These are phyloP conservation scores for Eurois occulta DNA, from an alignment of 2,888 invertebrate genomes.

Conservation along the genomic window DNA sequence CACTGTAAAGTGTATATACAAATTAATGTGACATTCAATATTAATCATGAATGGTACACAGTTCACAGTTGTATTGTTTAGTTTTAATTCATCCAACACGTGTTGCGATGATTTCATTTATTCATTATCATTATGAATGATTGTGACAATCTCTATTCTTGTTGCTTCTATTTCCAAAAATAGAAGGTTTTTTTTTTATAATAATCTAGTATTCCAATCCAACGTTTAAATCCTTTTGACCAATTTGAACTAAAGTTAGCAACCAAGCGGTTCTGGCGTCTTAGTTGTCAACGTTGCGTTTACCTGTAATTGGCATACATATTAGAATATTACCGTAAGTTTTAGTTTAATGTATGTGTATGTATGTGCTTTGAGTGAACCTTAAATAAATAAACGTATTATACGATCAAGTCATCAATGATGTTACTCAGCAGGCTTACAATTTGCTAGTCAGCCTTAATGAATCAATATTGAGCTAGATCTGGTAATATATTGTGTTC, in stretches of 20 bases:
- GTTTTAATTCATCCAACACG: conserved; percentile 38
- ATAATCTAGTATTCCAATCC: background rate
- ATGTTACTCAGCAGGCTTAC: background rate
- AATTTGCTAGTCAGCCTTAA: background rate
- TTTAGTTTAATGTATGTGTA: too few species aligned
- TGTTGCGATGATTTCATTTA: conserved; percentile 52
- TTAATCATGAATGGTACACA: background rate
- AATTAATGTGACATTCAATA: conserved; percentile 18
- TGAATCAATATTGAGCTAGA: background rate
- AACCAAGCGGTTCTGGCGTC: too few species aligned
- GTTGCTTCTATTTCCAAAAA: conserved; percentile 2
- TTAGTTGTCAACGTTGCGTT: too few species aligned
- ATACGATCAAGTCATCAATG: background rate
- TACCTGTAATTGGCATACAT: too few species aligned
- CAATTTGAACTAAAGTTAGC: too few species aligned
- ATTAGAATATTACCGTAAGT: too few species aligned
- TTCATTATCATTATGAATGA: conserved; percentile 34
- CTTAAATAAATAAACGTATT: too few species aligned
- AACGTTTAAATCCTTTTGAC: background rate
- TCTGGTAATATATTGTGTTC: background rate
- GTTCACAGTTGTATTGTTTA: background rate
- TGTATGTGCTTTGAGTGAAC: too few species aligned
- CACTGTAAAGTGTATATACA: conserved; percentile 3
- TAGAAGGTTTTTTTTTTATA: conserved; percentile 7
- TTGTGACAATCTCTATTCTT: conserved; percentile 4